Conservation (phyloP, 2,888 invertebrate genomes). For the Andrena bucephala region DNA sequence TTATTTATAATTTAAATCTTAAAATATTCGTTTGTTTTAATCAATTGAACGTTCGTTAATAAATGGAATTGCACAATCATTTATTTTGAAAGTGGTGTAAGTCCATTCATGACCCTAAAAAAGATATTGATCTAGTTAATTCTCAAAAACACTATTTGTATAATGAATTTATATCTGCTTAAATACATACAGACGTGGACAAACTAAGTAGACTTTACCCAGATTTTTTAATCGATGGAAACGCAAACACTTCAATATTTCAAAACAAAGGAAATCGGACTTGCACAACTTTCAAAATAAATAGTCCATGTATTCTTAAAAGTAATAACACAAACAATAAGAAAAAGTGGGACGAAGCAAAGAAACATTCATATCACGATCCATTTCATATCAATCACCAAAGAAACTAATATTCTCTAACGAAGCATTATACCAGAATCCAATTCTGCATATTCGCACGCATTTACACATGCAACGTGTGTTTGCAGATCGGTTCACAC, state of each 20-base stretch:
- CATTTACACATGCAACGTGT: too few species aligned
- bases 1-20: too few species aligned
- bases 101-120: background rate
- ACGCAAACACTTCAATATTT: background rate
- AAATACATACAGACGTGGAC: background rate
- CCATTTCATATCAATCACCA: too few species aligned
- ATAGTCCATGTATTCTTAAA: background rate
- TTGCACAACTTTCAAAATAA: background rate
- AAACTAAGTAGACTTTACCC: background rate
- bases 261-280: background rate
- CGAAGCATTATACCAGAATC: background rate
- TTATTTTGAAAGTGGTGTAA: background rate
- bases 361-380: too few species aligned
- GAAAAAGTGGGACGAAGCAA: too few species aligned
- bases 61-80: too few species aligned
- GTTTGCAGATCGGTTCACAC: too few species aligned
- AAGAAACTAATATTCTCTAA: background rate
- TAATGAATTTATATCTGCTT: background rate
- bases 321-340: too few species aligned
- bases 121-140: background rate
- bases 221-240: background rate
- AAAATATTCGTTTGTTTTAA: too few species aligned
- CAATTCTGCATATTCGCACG: too few species aligned
- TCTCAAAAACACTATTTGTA: background rate
- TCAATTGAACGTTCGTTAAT: too few species aligned